A percentile compares a stretch with the other conserved stretches of the same genome.
phyloP scores from a whole-genome alignment of 2,797 vertebrate genomes.

The Varecia variegata region DNA sequence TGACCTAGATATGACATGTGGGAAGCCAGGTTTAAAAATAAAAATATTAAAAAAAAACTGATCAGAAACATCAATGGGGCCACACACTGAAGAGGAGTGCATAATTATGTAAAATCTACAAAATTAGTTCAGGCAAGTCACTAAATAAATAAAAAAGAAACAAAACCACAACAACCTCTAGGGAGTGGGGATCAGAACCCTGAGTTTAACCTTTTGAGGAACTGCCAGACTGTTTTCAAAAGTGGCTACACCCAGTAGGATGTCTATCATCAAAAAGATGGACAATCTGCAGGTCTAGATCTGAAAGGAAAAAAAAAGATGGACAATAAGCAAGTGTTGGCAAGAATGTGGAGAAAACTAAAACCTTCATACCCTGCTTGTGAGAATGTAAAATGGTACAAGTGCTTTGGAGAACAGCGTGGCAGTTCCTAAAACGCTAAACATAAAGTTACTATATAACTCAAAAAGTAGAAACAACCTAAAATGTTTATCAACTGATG shows the following conservation, averaged over 20 bases:
- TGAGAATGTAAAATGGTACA: not conserved
- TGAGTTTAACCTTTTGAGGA: conserved; percentile 8
- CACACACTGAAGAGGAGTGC: not conserved
- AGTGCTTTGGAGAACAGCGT: not conserved
- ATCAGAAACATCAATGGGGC: not conserved
- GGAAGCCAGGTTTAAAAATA: not conserved
- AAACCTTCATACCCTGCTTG: not conserved
- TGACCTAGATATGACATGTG: not conserved
- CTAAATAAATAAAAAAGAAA: not conserved
- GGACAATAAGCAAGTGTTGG: not conserved
- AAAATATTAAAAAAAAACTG: not conserved
- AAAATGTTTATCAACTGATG: not conserved
- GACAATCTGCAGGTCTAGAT: no score
- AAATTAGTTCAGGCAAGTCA: not conserved
- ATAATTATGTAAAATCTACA: not conserved
- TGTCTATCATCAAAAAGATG: not conserved
- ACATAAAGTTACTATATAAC: not conserved
- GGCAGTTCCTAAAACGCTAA: not conserved
- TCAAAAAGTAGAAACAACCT: not conserved
- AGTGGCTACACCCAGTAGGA: not conserved
- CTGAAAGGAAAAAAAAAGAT: not conserved
- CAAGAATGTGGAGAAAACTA: not conserved
- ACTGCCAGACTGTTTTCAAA: not conserved
- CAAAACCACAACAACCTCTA: not conserved
- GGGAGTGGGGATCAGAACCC: not conserved